A percentile compares a stretch with the other conserved stretches of the same genome.
phyloP scores from a whole-genome alignment of 2,113 vertebrate species.

The Pangasianodon gigas region DNA sequence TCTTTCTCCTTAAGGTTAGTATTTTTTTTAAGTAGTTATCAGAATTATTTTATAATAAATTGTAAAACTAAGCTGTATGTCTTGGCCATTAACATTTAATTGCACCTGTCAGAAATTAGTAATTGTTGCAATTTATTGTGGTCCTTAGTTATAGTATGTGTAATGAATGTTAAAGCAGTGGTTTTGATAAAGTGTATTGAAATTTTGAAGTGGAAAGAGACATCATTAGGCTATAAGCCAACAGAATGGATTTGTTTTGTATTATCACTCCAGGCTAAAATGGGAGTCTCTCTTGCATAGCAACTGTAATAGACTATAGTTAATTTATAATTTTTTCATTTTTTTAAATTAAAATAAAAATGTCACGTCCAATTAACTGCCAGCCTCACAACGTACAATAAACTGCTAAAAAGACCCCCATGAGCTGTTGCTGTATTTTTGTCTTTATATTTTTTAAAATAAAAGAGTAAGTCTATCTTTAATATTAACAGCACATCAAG shows the following conservation, averaged over 20 bases:
- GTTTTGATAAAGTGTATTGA: not conserved
- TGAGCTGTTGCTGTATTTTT: not conserved
- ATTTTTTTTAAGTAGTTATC: not conserved
- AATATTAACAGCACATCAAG: constrained; percentile 10
- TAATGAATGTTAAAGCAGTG: constrained; percentile 14
- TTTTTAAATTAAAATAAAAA: constrained; percentile 34
- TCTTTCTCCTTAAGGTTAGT: not conserved
- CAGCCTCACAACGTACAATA: constrained; percentile 1
- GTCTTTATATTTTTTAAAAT: not conserved
- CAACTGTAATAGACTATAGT: constrained; percentile 18
- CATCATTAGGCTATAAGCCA: constrained; percentile 23
- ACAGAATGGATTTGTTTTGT: constrained; percentile 17
- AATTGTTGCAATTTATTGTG: not conserved
- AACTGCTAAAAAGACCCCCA: not conserved
- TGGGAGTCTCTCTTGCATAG: constrained; percentile 1
- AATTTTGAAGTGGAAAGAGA: constrained; percentile 4
- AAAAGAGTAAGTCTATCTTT: not conserved
- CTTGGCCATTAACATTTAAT: not conserved
- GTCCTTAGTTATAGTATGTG: not conserved
- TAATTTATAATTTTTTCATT: not conserved
- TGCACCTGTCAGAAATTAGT: not conserved
- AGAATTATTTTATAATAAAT: not conserved
- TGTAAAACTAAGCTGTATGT: not conserved
- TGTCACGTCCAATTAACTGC: constrained; percentile 30
- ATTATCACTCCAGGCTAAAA: constrained; percentile 22